Base-by-base conservation (phyloP, 2,888 invertebrate species). In the Chouioia cunea region DNA sequence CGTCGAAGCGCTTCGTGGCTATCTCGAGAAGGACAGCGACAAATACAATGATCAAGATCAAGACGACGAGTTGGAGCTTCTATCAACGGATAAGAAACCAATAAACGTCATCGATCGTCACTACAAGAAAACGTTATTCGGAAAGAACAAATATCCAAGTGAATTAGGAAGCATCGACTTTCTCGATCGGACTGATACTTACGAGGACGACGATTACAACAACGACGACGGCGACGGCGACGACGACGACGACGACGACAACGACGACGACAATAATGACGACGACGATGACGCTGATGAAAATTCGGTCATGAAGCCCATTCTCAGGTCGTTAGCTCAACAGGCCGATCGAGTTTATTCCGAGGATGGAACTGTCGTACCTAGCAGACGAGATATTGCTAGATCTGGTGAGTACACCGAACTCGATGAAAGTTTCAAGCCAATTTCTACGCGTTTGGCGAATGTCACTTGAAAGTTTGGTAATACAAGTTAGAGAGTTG, bases 321-420 rank as follows among this genome's bases (percentile, higher is more conserved):
- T 71, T 2, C 43, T 67, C 36, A 59, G 67, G 18, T 53, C 65
- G 4, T 43, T 68, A 12, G 65, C 47, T 20, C 64, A 59, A 44
- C 65, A 62, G 6, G 47, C 27, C 12, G 48, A 48, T 16, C n/a
- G n/a, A n/a, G 44, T 82, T 57, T 82, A 81, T 48, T 79, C 80
- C 0, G 83, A 83, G 72, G 83, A 80, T 47, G 83, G 83, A n/a
- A 70, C 81, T 2, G 74, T 82, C 0, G 71, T 79, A 16, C 74
- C 83, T 4, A 27, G 77, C 4, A 73, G 77, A 18, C 73, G 75
- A 10, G 73, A 77, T 36, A 74, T 75, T 20, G 73, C 76, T 18
- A 67, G 65, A 59, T 65, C 75, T 60, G 78, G 79, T 79, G 50
- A 69, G 62, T 64, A 16, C 8, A 27, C 3, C 6, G 27, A 6